Conservation (phyloP, 2,888 invertebrate genomes). For the Hirtodrosophila confusa region DNA sequence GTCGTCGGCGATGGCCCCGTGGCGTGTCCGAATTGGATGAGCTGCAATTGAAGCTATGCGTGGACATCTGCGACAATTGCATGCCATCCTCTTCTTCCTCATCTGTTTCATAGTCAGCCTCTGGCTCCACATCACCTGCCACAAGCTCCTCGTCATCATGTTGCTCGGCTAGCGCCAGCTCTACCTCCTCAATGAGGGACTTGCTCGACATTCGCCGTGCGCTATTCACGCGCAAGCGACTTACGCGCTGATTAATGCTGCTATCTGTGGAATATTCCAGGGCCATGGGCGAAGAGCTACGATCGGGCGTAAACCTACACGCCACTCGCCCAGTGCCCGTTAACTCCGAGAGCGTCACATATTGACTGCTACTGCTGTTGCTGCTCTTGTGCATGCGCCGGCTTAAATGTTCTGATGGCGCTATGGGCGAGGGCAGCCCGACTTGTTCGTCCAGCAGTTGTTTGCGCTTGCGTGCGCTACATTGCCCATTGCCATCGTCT, state of each 20-base stretch:
- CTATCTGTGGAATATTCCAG: conserved; percentile 73
- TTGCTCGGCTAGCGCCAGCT: conserved; percentile 22
- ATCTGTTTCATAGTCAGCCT: conserved; percentile 20
- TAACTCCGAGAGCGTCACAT: conserved; percentile 56
- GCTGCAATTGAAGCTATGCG: conserved; percentile 71
- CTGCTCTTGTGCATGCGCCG: conserved; percentile 21
- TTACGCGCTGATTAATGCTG: conserved; percentile 76
- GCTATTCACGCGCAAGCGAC: conserved; percentile 74
- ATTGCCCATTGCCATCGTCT: conserved; percentile 45
- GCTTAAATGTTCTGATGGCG: conserved; percentile 66
- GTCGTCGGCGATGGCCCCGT: conserved; percentile 75
- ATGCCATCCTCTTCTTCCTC: conserved; percentile 74
- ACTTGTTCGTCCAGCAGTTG: conserved; percentile 62
- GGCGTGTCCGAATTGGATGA: conserved; percentile 82
- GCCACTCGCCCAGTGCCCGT: conserved; percentile 27
- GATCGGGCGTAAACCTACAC: conserved; percentile 78
- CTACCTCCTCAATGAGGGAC: conserved; percentile 25
- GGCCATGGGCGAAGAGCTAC: conserved; percentile 71
- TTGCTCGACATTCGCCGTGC: conserved; percentile 23
- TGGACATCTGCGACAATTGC: conserved; percentile 80
- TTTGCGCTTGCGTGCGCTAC: conserved; percentile 59
- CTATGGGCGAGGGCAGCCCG: conserved; percentile 75
- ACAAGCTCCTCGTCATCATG: conserved; percentile 35
- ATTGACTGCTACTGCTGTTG: conserved; percentile 39
- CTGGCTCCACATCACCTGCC: not conserved